These are phyloP conservation scores for Macaria notata DNA, from an alignment of 2,888 invertebrate species.

Conservation along the genomic window DNA sequence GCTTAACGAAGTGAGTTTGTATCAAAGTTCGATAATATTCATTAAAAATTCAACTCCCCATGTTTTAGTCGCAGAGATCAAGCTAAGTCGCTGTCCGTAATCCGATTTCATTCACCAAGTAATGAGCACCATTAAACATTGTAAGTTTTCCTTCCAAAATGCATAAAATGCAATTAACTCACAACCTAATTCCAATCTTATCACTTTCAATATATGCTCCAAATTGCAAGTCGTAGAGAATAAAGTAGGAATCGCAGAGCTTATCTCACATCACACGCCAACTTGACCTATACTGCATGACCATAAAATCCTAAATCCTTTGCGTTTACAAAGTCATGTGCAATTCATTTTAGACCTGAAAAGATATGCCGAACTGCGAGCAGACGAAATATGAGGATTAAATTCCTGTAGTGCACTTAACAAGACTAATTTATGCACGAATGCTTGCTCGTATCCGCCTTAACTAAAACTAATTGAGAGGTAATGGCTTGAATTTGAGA, in stretches of 20 bases:
- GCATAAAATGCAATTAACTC: constrained; percentile 30
- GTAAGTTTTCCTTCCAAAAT: constrained; percentile 27
- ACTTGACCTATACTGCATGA: constrained; percentile 42
- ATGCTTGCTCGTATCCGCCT: constrained; percentile 58
- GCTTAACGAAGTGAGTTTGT: constrained; percentile 21
- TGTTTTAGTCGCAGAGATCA: constrained; percentile 63
- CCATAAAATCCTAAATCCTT: constrained; percentile 49
- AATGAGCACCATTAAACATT: constrained; percentile 72
- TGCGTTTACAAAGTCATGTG: constrained; percentile 41
- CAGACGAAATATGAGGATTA: constrained; percentile 82
- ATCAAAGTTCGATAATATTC: constrained; percentile 36
- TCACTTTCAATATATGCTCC: constrained; percentile 5
- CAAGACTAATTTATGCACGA: constrained; percentile 79
- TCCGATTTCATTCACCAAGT: constrained; percentile 72
- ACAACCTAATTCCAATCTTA: constrained; percentile 33
- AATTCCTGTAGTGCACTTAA: constrained; percentile 81
- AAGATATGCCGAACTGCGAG: constrained; percentile 74
- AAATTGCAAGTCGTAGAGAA: not conserved
- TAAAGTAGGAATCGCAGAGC: not conserved
- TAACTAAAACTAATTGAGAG: constrained; percentile 78
- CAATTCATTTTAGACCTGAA: constrained; percentile 69
- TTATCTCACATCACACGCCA: constrained; percentile 35
- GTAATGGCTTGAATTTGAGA: constrained; percentile 64
- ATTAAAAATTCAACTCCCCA: constrained; percentile 56
- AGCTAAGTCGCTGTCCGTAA: constrained; percentile 63